phyloP scores from a whole-genome alignment of 2,113 vertebrate genomes.

The Abramis brama region DNA sequence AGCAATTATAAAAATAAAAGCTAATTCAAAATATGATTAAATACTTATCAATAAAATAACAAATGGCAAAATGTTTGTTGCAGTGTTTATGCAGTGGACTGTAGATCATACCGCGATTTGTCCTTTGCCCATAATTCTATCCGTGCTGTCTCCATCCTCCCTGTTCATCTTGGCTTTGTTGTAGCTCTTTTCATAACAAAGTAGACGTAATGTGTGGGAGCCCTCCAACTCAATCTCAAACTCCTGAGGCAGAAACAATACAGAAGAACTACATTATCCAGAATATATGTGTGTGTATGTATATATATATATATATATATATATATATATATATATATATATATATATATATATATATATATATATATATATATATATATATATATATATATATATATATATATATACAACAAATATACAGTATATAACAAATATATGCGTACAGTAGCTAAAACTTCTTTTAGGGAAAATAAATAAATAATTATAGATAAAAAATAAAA shows the following conservation, averaged over 20 bases:
- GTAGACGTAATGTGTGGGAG: conserved; percentile 91
- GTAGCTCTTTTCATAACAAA: conserved; percentile 97
- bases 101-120: conserved; percentile 84
- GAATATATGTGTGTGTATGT: not conserved
- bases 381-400: too few relatives aligned
- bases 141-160: conserved; percentile 88
- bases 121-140: conserved; percentile 94
- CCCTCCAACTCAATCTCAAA: conserved; percentile 99
- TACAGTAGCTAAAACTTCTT: not conserved
- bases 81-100: not conserved
- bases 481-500: too few relatives aligned
- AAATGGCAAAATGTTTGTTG: not conserved
- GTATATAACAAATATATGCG: too few relatives aligned
- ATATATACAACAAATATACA: not conserved
- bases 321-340: too few relatives aligned
- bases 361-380: too few relatives aligned
- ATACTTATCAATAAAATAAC: too few relatives aligned
- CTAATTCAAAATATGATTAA: not conserved
- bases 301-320: too few relatives aligned
- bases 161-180: conserved; percentile 88
- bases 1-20: not conserved
- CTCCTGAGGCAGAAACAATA: conserved; percentile 76
- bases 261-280: not conserved
- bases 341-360: too few relatives aligned
- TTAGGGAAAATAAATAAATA: not conserved